Conservation (phyloP, 2,888 invertebrate species). For the Caenorhabditis uteleia region DNA sequence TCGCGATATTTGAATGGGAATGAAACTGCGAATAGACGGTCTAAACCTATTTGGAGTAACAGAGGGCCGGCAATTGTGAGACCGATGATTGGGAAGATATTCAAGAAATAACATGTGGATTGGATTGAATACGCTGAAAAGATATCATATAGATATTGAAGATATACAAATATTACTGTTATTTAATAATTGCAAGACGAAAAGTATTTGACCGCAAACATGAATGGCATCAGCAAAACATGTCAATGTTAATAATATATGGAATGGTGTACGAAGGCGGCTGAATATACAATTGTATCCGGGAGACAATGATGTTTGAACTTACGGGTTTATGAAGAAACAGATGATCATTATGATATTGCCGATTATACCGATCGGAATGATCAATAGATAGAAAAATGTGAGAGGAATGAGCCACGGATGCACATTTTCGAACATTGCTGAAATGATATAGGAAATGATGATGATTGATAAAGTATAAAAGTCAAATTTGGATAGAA, state of each 20-base stretch:
- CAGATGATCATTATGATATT: constrained; percentile 35
- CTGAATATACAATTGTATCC: constrained; percentile 4
- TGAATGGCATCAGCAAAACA: constrained; percentile 41
- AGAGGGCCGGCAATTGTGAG: constrained; percentile 23
- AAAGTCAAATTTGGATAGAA: too few species aligned
- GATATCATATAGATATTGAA: too few species aligned
- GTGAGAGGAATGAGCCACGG: constrained; percentile 39
- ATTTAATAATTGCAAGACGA: constrained; percentile 28
- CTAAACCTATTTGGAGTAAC: constrained; percentile 24
- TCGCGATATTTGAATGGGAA: constrained; percentile 14
- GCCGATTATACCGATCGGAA: constrained; percentile 34
- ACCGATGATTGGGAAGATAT: constrained; percentile 25
- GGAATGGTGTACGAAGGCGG: constrained; percentile 38
- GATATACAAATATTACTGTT: constrained; percentile 15
- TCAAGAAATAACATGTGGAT: constrained; percentile 28
- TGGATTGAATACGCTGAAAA: constrained; percentile 19
- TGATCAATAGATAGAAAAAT: constrained; percentile 36
- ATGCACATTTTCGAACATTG: constrained; percentile 43
- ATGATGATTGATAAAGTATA: too few species aligned
- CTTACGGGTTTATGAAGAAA: constrained; percentile 25
- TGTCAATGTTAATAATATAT: constrained; percentile 40
- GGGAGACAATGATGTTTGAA: neutral
- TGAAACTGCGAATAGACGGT: constrained; percentile 26
- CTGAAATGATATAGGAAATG: constrained; percentile 5
- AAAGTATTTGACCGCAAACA: constrained; percentile 41